A percentile compares a stretch with the other conserved stretches of the same genome.
phyloP scores from a whole-genome alignment of 2,797 vertebrate species.

The Xenops minutus region DNA sequence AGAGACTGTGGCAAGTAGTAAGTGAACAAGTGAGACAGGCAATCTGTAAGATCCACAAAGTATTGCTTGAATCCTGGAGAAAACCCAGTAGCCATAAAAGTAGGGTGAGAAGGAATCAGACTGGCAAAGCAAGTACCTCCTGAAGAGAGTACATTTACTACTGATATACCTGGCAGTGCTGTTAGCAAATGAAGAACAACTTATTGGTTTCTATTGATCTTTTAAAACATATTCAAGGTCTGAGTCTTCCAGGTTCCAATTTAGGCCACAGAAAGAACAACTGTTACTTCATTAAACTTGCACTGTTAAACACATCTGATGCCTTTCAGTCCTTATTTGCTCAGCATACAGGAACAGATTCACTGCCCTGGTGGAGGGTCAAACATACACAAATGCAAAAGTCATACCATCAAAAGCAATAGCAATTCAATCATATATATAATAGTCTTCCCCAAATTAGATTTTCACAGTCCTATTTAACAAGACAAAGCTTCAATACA shows the following conservation, averaged over 20 bases:
- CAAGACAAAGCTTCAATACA: conserved; percentile 49
- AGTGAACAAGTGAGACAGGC: not conserved
- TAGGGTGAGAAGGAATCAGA: not conserved
- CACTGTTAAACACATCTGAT: not conserved
- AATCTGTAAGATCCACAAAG: not conserved
- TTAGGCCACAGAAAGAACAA: not conserved
- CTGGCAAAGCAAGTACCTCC: not conserved
- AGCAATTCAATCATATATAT: conserved; percentile 19
- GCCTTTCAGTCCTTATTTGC: not conserved
- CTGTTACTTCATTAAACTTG: not conserved
- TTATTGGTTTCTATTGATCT: not conserved
- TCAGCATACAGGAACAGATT: not conserved
- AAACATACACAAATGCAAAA: conserved; percentile 9
- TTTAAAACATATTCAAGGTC: not conserved
- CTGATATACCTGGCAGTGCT: not conserved
- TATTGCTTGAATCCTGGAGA: not conserved
- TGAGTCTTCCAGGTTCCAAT: not conserved
- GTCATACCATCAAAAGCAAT: conserved; percentile 18
- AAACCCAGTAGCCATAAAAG: not conserved
- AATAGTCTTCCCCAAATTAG: conserved; percentile 43
- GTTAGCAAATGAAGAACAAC: not conserved
- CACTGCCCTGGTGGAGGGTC: not conserved
- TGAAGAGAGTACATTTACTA: not conserved
- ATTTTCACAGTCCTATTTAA: conserved; percentile 59
- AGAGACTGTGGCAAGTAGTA: not conserved